phyloP scores from a whole-genome alignment of 1,140 invertebrate genomes.

The Matsumurasca onukii region DNA sequence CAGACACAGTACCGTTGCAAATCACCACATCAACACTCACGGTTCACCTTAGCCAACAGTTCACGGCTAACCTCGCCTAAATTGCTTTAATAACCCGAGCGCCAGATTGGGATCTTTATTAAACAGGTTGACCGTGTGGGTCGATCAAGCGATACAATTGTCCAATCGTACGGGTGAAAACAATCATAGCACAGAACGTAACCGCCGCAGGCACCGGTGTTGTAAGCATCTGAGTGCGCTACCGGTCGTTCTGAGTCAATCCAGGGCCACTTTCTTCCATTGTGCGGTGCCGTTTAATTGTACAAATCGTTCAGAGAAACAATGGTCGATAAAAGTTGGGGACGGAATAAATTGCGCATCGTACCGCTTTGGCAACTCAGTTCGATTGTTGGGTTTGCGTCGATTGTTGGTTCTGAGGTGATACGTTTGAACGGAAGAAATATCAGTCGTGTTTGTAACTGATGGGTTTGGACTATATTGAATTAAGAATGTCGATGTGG shows the following conservation, averaged over 20 bases:
- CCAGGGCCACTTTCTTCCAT: slow-evolving; percentile 4
- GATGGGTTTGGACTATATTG: too few species aligned
- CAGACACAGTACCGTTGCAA: too few species aligned
- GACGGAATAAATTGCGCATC: not conserved
- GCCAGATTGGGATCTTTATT: slow-evolving; percentile 25
- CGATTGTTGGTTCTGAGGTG: too few species aligned
- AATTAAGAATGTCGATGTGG: too few species aligned
- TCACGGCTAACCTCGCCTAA: slow-evolving; percentile 15
- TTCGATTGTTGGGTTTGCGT: too few species aligned
- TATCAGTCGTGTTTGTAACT: too few species aligned
- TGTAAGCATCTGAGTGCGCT: not conserved
- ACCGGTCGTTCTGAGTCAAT: slow-evolving; percentile 12
- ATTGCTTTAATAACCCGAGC: slow-evolving; percentile 20
- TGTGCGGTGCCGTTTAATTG: slow-evolving; percentile 1
- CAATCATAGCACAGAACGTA: slow-evolving; percentile 13
- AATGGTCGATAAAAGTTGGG: slow-evolving; percentile 14
- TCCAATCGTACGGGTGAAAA: slow-evolving; percentile 20
- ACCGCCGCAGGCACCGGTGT: not conserved
- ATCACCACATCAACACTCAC: too few species aligned
- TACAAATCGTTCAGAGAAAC: slow-evolving; percentile 18
- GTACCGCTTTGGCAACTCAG: not conserved
- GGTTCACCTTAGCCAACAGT: slow-evolving; percentile 20
- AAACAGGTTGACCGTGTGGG: slow-evolving; percentile 20
- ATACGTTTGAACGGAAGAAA: too few species aligned
- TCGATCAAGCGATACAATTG: slow-evolving; percentile 18